Base-by-base conservation (phyloP, 2,797 vertebrate genomes). In the Darevskia mixta region DNA sequence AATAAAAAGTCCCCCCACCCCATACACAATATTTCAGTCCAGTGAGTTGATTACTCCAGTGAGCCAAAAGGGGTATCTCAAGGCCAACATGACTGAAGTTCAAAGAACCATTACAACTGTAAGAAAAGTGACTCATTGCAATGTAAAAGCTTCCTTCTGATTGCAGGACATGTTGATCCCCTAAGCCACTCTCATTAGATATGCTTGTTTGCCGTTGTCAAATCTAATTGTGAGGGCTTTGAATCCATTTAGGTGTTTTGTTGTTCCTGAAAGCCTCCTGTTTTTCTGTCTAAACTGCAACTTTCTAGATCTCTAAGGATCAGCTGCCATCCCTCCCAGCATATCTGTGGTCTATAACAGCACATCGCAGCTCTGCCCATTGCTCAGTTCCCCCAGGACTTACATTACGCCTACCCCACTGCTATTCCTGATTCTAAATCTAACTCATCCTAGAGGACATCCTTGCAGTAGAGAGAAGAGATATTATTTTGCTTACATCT, bases 121-220 rank as follows among this genome's bases (percentile, higher is more conserved):
- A 64, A 25, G 55, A 25, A 58, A 87, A 87, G 11, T 61, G 49
- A 43, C 49, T 73, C 69, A 43, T 23, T 69, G 35, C 38, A 55
- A 35, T 79, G 32, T 80, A 58, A 79, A 87, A 49, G 66, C 45
- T 73, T 61, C 35, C 18, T 80, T 38, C 86, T 55, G 67, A 86
- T 72, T 80, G 64, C 66, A 80, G 49, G 67, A 15, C 85, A 64
- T 72, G 45, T 72, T 61, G 78, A 79, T 81, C 69, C 69, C 49
- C 69, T 55, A 58, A 73, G 69, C 78, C 55, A 79, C 67, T 84
- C 67, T 85, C 77, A 80, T 85, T 85, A 85, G 83, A 49, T 73
- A 84, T 75, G 69, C 77, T 87, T 87, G 86, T 86, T 86, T 71
- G 85, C 32, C 55, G 64, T 79, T 86, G 76, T 81, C 78, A 81